These are phyloP conservation scores for Misgurnus anguillicaudatus DNA, from an alignment of 2,113 vertebrate species.

Conservation along the genomic window DNA sequence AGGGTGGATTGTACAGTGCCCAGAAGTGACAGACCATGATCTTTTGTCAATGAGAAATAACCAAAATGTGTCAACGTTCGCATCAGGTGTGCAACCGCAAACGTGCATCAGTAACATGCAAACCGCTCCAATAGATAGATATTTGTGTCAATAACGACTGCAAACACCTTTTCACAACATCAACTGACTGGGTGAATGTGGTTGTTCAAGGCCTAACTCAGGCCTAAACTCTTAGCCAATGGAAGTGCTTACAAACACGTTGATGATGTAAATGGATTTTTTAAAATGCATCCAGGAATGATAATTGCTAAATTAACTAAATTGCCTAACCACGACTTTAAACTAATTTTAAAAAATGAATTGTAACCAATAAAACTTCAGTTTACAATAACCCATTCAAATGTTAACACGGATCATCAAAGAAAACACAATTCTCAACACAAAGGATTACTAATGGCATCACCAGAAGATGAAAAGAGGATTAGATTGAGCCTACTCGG, in stretches of 20 bases:
- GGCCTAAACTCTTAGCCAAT: background rate
- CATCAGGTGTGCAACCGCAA: constrained; percentile 53
- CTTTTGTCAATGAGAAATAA: constrained; percentile 50
- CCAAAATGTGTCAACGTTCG: constrained; percentile 48
- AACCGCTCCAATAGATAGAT: constrained; percentile 22
- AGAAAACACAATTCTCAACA: constrained; percentile 33
- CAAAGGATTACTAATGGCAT: constrained; percentile 48
- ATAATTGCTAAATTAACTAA: background rate
- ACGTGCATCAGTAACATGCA: constrained; percentile 51
- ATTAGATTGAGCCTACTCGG: constrained; percentile 36
- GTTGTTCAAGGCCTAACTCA: background rate
- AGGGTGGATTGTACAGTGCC: constrained; percentile 14
- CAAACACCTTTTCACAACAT: background rate
- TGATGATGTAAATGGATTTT: background rate
- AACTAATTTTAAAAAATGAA: background rate
- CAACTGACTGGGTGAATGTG: constrained; percentile 20
- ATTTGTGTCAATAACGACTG: constrained; percentile 28
- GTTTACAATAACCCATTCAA: background rate
- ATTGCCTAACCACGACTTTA: background rate
- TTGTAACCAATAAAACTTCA: background rate
- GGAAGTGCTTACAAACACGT: background rate
- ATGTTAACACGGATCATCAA: constrained; percentile 30
- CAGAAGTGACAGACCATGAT: constrained; percentile 53
- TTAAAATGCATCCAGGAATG: background rate
- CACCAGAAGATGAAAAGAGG: constrained; percentile 43